Conservation (phyloP, 2,113 vertebrate genomes). For the Sebastes schlegelii region DNA sequence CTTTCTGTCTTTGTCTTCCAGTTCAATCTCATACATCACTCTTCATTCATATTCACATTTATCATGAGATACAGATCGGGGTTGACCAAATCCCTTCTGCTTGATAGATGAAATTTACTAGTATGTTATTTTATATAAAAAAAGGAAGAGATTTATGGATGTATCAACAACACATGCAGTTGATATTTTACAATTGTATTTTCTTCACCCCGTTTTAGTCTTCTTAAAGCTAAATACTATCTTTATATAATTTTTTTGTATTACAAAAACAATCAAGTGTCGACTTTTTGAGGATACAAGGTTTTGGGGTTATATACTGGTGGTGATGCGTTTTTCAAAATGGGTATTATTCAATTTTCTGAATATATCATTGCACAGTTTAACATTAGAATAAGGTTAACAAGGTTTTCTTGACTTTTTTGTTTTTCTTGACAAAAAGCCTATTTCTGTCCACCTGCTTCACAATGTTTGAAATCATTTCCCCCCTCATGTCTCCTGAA, state of each 20-base stretch:
- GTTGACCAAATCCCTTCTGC: neutral
- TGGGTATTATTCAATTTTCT: neutral
- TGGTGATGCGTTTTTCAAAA: neutral
- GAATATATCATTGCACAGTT: neutral
- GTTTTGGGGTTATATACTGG: neutral
- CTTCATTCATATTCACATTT: constrained; percentile 2
- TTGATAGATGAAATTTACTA: neutral
- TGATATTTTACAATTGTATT: neutral
- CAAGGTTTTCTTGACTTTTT: neutral
- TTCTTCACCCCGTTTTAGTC: neutral
- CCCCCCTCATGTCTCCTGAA: neutral
- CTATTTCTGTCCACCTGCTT: neutral
- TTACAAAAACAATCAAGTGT: neutral
- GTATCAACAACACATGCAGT: neutral
- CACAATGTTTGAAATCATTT: neutral
- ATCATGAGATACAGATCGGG: neutral
- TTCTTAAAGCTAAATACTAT: neutral
- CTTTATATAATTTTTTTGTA: neutral
- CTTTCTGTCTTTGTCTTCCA: neutral
- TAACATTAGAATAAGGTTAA: neutral
- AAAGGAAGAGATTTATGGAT: neutral
- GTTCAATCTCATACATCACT: constrained; percentile 1
- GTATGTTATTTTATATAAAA: neutral
- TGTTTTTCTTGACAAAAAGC: neutral
- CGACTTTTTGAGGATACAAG: neutral